Evolutionary conservation across 2,888 invertebrate genomes (phyloP), one percentile per base, ranked within the genome.

Genomic region (Lithosia quadra): DNA sequence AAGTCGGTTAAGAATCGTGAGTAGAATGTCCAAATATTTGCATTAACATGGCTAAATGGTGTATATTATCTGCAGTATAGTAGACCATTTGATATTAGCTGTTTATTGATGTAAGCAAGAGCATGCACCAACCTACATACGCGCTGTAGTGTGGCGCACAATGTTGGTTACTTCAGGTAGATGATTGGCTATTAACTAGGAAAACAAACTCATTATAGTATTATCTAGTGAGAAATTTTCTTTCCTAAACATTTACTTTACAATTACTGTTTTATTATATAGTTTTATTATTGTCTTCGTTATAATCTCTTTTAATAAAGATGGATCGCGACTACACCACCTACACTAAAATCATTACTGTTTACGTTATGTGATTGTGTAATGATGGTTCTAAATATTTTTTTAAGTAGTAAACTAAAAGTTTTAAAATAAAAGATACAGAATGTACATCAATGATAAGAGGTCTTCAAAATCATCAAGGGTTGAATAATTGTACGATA

Each of bases 61-160:
- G 43, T 71, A 53, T 22, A 34, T 64, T 76, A 68, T 69, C 71
- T 70, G 74, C 81, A 79, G n/a, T n/a, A 73, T 57, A 75, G 36
- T 72, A 73, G 76, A 79, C 70, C 77, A 77, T 70, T 73, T 63
- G 73, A 78, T 78, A 76, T 77, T 76, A 77, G 74, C 71, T 78
- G 75, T 79, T 79, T 72, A 81, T 79, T 82, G 79, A 72, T 75
- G 80, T 80, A 82, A 85, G 81, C 82, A 78, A 81, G 82, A 80
- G 73, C 75, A 77, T 74, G 74, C 74, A 75, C 71, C 73, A 76
- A 91, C 93, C 93, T 91, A 92, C 88, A 90, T 92, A 88, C 60
- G 76, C 91, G 89, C 78, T 86, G 87, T 91, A 88, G 89, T 92
- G 92, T 91, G 78, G 82, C 80, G 82, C 77, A 85, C 83, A 79